Evolutionary conservation across 2,888 invertebrate species (phyloP), one percentile per base, ranked within the genome.

Genomic region (Charanyca ferruginea): DNA sequence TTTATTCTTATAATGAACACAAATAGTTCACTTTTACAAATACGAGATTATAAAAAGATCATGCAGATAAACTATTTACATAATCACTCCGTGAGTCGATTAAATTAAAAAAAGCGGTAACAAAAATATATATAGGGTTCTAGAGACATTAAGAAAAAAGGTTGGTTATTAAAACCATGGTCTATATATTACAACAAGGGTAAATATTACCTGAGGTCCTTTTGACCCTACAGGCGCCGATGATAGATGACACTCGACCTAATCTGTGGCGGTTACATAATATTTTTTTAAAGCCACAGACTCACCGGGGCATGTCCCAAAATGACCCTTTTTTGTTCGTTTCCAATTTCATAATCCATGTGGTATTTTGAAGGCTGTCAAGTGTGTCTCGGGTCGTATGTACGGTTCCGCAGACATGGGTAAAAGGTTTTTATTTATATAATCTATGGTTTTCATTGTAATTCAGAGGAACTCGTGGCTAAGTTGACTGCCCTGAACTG

Each of bases 281-380:
- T 6, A 8, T 57, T 52, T 62, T 55, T 65, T 69, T 53, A 11
- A 18, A 3, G 5, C 23, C 48, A 18, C 22, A 55, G 23, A 45
- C 38, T 20, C 48, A 9, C 4, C 3, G n/a, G 57, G 41, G n/a
- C 20, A 20, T 8, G 8, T 42, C 58, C 69, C 64, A 4, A 53
- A 57, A 20, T 20, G 35, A 45, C 54, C 52, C 64, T 49, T 64
- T 79, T 71, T 64, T 63, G 49, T 64, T 2, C 1, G 59, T 49
- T 60, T 78, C 69, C 45, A 44, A 79, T 79, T 62, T 73, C 59
- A 61, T 73, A 74, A 77, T 63, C 62, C 67, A 52, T 72, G 2
- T 72, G 45, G 66, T 47, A 28, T 61, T 63, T 67, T 45, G 44
- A 25, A 2, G 22, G 11, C 0, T 20, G 7, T 55, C 18, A 55